Conservation (phyloP, 1,140 invertebrate genomes). For the Heliconius nattereri region DNA sequence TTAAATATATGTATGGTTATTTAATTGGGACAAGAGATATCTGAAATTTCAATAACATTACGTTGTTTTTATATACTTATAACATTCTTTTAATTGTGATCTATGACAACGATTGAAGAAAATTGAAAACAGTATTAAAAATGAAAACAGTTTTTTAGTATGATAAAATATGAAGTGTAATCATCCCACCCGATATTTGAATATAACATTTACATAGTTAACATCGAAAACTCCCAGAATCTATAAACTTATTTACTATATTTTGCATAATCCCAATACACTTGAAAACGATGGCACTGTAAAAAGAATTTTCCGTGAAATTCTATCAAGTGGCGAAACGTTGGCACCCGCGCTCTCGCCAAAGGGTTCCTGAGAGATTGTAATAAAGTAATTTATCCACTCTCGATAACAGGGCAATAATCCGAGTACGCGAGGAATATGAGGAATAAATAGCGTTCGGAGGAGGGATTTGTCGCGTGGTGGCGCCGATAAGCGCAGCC, state of each 20-base stretch:
- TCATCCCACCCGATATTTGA: neutral
- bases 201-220: conserved; percentile 4
- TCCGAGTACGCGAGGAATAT: conserved; percentile 41
- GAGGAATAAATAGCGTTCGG: conserved; percentile 41
- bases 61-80: too few relatives aligned
- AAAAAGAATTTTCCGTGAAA: conserved; percentile 61
- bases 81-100: too few relatives aligned
- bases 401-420: conserved; percentile 67
- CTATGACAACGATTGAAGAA: too few relatives aligned
- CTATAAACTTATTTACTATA: conserved; percentile 47
- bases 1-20: neutral
- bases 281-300: conserved; percentile 54
- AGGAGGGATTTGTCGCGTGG: conserved; percentile 42
- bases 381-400: conserved; percentile 77
- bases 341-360: conserved; percentile 52
- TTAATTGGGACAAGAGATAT: neutral
- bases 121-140: too few relatives aligned
- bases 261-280: conserved; percentile 55
- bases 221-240: neutral
- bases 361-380: conserved; percentile 65
- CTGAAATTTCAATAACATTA: neutral
- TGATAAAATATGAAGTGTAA: too few relatives aligned
- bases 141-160: too few relatives aligned
- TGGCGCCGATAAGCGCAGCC: conserved; percentile 43
- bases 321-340: conserved; percentile 61